Evolutionary conservation across 2,113 vertebrate species (phyloP).

Genomic region (Phocoena sinus): DNA sequence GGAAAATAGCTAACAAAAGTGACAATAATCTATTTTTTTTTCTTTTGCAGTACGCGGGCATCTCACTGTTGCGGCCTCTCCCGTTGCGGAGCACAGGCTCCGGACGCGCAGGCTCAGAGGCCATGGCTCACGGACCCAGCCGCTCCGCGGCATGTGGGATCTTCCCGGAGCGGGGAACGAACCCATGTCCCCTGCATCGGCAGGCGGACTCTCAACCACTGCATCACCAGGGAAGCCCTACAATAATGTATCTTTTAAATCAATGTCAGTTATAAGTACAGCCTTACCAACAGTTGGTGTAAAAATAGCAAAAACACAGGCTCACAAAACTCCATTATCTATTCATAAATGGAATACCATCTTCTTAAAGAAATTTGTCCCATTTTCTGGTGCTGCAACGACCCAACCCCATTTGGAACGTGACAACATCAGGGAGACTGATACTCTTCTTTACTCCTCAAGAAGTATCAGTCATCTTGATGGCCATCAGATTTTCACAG

Average conservation of each 20-base stretch:
- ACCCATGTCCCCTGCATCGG: too few relatives aligned
- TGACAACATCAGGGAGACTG: background rate
- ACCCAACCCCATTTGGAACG: background rate
- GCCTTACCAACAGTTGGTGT: background rate
- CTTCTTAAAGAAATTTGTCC: background rate
- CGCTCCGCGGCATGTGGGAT: too few relatives aligned
- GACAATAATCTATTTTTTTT: background rate
- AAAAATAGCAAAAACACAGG: background rate
- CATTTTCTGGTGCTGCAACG: background rate
- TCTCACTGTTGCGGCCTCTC: too few relatives aligned
- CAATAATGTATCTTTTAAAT: background rate
- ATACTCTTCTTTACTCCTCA: background rate
- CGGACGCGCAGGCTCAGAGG: too few relatives aligned
- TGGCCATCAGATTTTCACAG: slow-evolving; percentile 38
- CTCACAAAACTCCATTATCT: background rate
- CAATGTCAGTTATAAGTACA: background rate
- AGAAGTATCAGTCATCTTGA: background rate
- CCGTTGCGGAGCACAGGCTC: too few relatives aligned
- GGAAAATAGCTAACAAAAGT: background rate
- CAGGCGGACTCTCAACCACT: too few relatives aligned
- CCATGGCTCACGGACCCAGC: too few relatives aligned
- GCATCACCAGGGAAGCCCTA: too few relatives aligned
- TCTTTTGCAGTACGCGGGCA: too few relatives aligned
- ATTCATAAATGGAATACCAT: background rate
- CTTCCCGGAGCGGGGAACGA: too few relatives aligned